Evolutionary conservation across 2,888 invertebrate species (phyloP).

Genomic region (Heliothis peltigera): DNA sequence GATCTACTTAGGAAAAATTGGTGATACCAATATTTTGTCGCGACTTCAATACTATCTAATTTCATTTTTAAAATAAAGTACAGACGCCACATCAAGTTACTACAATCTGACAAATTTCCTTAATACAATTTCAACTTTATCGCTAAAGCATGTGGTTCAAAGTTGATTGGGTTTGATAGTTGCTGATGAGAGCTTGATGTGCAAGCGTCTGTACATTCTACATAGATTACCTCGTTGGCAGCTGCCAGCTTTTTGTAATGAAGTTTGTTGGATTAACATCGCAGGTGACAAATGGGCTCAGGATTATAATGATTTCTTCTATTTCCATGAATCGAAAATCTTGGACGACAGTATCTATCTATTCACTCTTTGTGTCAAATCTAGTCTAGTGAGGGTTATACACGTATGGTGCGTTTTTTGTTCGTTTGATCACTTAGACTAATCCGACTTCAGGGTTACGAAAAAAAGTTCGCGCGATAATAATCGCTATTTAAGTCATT

Average conservation of each 20-base stretch:
- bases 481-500: slow-evolving; percentile 30
- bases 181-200: too few relatives aligned
- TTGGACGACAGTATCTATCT: slow-evolving; percentile 9
- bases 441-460: slow-evolving; percentile 8
- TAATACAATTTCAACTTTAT: too few relatives aligned
- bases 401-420: slow-evolving; percentile 28
- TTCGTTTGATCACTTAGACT: slow-evolving; percentile 20
- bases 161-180: too few relatives aligned
- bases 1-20: slow-evolving; percentile 55
- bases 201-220: too few relatives aligned
- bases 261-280: slow-evolving; percentile 59
- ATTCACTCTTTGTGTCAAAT: slow-evolving; percentile 10
- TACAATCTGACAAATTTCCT: too few relatives aligned
- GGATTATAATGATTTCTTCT: slow-evolving; percentile 51
- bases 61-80: slow-evolving; percentile 65
- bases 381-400: slow-evolving; percentile 8
- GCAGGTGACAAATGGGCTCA: slow-evolving; percentile 56
- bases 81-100: too few relatives aligned
- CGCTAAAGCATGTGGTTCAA: too few relatives aligned
- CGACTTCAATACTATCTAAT: slow-evolving; percentile 62
- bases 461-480: slow-evolving; percentile 14
- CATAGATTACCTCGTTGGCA: slow-evolving; percentile 61
- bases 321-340: slow-evolving; percentile 37
- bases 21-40: slow-evolving; percentile 57
- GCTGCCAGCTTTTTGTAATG: slow-evolving; percentile 65